Base-by-base conservation (phyloP, 1,140 invertebrate genomes). In the Brachionus rubens region DNA sequence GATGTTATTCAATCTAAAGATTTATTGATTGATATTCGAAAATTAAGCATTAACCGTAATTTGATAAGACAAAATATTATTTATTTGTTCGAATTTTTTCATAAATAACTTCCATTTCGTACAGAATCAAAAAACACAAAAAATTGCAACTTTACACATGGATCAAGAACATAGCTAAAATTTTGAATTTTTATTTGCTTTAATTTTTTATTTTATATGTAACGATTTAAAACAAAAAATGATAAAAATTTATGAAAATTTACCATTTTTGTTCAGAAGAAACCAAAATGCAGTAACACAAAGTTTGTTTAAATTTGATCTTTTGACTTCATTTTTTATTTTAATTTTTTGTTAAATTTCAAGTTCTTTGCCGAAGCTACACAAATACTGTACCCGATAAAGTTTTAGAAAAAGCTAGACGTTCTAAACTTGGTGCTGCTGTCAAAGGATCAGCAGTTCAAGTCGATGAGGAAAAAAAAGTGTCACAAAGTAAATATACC, bases 111-210 rank as follows among this genome's bases (percentile, higher is more conserved):
- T 10, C 19, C 24, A 24, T 24, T 65, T 43, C 21, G 40, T 21
- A 14, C 43, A 65, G 40, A 41, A 65, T n/a, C n/a, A n/a, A n/a
- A n/a, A n/a, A n/a, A n/a, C n/a, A n/a, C n/a, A n/a, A n/a, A 43
- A 65, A 65, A 41, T 65, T 65, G 59, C 40, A 46, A 43, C 59
- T 65, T 65, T 41, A 43, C 59, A 65, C 59, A 65, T 65, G 59
- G 59, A 65, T 65, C 24, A 26, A 24, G 24, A 65, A 24, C n/a
- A n/a, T n/a, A n/a, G n/a, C n/a, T n/a, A n/a, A n/a, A n/a, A n/a
- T n/a, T n/a, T 43, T 40, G 4, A 19, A 59, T 28, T 30, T 33
- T 21, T 33, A 28, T 33, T 59, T 59, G 1, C 19, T 30, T 59
- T 59, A 43, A 41, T 26, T 41, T 65, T 43, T 65, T 65, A 43